Base-by-base conservation (phyloP, 1,140 invertebrate genomes). In the Brachionus rotundiformis region DNA sequence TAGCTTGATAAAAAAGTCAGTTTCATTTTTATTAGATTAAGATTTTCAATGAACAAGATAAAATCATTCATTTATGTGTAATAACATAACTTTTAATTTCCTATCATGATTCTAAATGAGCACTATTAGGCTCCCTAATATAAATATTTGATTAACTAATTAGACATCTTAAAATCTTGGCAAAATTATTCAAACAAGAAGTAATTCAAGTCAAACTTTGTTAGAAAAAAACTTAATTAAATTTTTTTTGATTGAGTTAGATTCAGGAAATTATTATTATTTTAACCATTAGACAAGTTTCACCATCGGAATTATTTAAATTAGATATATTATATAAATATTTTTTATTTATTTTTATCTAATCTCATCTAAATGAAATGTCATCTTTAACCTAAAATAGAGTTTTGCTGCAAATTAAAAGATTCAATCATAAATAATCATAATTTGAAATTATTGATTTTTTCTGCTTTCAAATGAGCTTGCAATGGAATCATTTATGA, bases 361-460 rank as follows among this genome's bases (percentile, higher is more conserved):
- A 54, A 54, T 54, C 47, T 54, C 47, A 54, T 54, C 47, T 54
- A 19, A 16, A 54, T 54, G 23, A 19, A 54, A 54, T 54, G 47
- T 54, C 47, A 54, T 23, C 19, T 54, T 16, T 19, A 54, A 54
- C n/a, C 47, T 23, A 54, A 54, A 23, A 54, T 19, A 25, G n/a
- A 54, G 47, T 19, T 33, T 29, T 27, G 25, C 29, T 36, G 33
- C 29, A 68, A 68, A 68, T 36, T 33, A 36, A 68, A 33, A 16
- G 5, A 68, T 36, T 19, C 16, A 10, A 33, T 23, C 13, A 4
- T 68, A 41, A 68, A 68, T 16, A 68, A 36, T 68, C 31, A 68
- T 68, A 68, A 68, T 68, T 68, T 36, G 31, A 68, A 68, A 54
- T 33, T 68, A 68, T 68, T 16, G 63, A 68, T 68, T 68, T 68